Base-by-base conservation (phyloP, 2,113 vertebrate genomes). In the Oreocharis arfaki region DNA sequence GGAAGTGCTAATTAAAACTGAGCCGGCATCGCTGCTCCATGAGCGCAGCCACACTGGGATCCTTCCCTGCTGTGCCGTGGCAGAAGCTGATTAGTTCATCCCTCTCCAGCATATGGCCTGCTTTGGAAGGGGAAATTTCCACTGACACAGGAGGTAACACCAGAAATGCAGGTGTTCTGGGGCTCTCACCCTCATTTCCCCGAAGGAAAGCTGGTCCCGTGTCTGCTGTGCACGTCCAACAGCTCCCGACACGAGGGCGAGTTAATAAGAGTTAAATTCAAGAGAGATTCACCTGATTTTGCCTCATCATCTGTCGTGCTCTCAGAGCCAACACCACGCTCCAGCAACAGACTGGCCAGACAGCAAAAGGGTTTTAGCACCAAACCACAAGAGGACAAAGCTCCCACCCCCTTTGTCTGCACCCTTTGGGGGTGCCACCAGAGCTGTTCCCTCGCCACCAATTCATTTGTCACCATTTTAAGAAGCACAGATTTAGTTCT, bases 81-180 rank as follows among this genome's bases (percentile, higher is more conserved):
- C 91, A 89, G 93, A 56, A 96, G 84, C 88, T 90, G 73, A 95
- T 96, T 33, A 93, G 95, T 84, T 94, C 95, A 88, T 84, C 93
- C 85, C 71, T 61, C 95, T 89, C 63, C 35, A 93, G 96, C 97
- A 97, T 83, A 97, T 97, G 97, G 96, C 77, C 95, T 60, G 55
- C 47, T 55, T 41, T 80, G 88, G 79, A n/a, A 63, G 27, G 87
- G 94, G 93, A 96, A 89, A 94, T 82, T 89, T 96, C 93, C 91
- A 91, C 85, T 65, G 22, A 6, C 30, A 7, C 59, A 30, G 74
- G 79, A 85, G 92, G 24, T 15, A n/a, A 63, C 53, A 53, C 70
- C 92, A 28, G 55, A 90, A 96, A 95, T 87, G 49, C 90, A 78
- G 82, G 75, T 27, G 74, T 12, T 20, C 7, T 2, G 68, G 85